A percentile compares a stretch with the other conserved stretches of the same genome.
Conservation (phyloP, 2,113 vertebrate genomes). For the Corythornis cristatus region DNA sequence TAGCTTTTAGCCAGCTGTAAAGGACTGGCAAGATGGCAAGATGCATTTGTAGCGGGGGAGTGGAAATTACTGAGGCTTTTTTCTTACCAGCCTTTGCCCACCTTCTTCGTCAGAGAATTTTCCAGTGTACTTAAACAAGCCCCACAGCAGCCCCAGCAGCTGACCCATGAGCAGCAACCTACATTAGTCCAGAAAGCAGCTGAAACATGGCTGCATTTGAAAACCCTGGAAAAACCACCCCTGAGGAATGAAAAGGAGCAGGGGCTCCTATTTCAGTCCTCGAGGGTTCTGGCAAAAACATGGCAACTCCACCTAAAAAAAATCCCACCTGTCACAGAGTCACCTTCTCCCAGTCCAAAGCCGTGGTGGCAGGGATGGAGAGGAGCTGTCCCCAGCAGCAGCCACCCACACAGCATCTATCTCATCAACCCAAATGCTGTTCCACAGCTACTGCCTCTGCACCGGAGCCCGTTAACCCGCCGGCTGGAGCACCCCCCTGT, state of each 20-base stretch:
- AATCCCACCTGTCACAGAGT: not conserved
- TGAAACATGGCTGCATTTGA: not conserved
- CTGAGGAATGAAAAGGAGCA: not conserved
- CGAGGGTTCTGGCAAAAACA: not conserved
- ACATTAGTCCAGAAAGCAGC: constrained; percentile 24
- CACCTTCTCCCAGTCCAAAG: not conserved
- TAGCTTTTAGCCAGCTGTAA: constrained; percentile 79
- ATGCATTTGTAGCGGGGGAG: constrained; percentile 56
- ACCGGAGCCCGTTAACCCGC: not conserved
- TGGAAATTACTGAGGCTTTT: constrained; percentile 52
- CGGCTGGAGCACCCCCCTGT: not conserved
- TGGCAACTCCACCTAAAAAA: not conserved
- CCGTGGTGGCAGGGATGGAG: fast-evolving
- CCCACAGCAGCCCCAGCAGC: constrained; percentile 34
- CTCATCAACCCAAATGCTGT: not conserved
- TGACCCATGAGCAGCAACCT: not conserved
- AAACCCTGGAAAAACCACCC: constrained; percentile 6
- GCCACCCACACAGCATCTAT: not conserved
- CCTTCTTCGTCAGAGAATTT: constrained; percentile 48
- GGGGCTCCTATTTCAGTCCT: not conserved
- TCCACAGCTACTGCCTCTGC: not conserved
- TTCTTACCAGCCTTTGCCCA: constrained; percentile 33
- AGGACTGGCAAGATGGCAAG: constrained; percentile 71
- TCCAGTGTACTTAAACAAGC: constrained; percentile 55
- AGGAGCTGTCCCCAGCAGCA: not conserved